phyloP scores from a whole-genome alignment of 2,113 vertebrate species.

The Ramphastos sulfuratus region DNA sequence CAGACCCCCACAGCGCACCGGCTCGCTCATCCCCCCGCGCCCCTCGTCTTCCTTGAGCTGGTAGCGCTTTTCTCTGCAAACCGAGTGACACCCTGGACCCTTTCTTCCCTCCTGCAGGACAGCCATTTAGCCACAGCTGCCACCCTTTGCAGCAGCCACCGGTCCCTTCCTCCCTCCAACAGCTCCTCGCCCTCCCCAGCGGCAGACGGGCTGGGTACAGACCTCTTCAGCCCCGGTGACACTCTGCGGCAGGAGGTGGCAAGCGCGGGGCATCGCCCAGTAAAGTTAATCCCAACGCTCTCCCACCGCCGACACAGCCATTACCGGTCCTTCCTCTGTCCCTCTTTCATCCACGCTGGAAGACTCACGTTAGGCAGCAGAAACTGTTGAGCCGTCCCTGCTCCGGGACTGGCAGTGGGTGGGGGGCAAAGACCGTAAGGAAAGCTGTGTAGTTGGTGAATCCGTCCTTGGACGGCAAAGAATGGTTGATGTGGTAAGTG shows the following conservation, averaged over 20 bases:
- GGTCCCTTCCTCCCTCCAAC: background rate
- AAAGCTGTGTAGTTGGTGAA: background rate
- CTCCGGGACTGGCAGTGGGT: background rate
- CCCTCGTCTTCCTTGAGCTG: background rate
- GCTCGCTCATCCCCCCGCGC: no score
- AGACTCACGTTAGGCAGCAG: background rate
- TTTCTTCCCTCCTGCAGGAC: background rate
- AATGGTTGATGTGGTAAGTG: background rate
- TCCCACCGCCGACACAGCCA: rapidly evolving
- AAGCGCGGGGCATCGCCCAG: background rate
- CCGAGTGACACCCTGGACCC: background rate
- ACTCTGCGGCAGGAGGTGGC: background rate
- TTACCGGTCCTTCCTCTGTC: background rate
- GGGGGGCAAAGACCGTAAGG: background rate
- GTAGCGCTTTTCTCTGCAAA: background rate
- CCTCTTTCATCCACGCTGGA: background rate
- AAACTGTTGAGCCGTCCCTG: background rate
- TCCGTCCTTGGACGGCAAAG: background rate
- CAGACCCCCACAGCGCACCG: background rate
- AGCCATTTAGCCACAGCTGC: background rate
- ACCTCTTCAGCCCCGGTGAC: background rate
- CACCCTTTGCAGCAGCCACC: background rate
- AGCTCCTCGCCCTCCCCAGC: background rate
- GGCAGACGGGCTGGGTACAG: background rate
- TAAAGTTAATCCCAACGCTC: no score